Base-by-base conservation (phyloP, 2,888 invertebrate species). In the Hipparchia sbordonii region DNA sequence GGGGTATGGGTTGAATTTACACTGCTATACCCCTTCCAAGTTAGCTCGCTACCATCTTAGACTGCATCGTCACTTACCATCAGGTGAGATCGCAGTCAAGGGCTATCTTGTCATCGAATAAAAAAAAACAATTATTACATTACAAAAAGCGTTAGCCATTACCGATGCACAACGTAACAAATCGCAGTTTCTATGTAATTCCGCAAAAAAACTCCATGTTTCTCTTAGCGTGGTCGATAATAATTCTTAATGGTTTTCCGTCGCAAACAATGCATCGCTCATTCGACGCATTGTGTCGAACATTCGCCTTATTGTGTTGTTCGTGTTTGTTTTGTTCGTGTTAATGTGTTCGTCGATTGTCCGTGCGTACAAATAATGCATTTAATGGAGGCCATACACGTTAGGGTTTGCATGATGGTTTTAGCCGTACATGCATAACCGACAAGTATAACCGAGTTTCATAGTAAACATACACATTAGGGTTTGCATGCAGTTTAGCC, bases 191-290 rank as follows among this genome's bases (percentile, higher is more conserved):
- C 90, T 80, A n/a, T 79, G 89, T 90, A 90, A 77, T 70, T 72
- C 13, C 3, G 57, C 57, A 79, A 77, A 79, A 80, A 84, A 88
- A 85, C 81, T 79, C 77, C 77, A 4, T 81, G 79, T 86, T 83
- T 82, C 82, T 79, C 72, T 79, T 76, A 73, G 78, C 77, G 78
- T 74, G 80, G 83, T 82, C 85, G 86, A 89, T 90, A 89, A 90
- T 57, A 57, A 57, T 89, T 87, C 90, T 89, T 87, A 92, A 92
- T 92, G 92, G 91, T 91, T 88, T 87, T 85, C 84, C 82, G 87
- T 86, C 77, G 74, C 76, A 62, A 70, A 85, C 85, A 86, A 86
- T 82, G 77, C 81, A 77, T 77, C 79, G 81, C 81, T 85, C 79
- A 84, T 85, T 82, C 74, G 67, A 72, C 71, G 79, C 82, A 84